A percentile compares a stretch with the other conserved stretches of the same genome.
These are phyloP conservation scores for Helicoverpa armigera DNA, from an alignment of 1,140 invertebrate genomes.

Conservation along the genomic window DNA sequence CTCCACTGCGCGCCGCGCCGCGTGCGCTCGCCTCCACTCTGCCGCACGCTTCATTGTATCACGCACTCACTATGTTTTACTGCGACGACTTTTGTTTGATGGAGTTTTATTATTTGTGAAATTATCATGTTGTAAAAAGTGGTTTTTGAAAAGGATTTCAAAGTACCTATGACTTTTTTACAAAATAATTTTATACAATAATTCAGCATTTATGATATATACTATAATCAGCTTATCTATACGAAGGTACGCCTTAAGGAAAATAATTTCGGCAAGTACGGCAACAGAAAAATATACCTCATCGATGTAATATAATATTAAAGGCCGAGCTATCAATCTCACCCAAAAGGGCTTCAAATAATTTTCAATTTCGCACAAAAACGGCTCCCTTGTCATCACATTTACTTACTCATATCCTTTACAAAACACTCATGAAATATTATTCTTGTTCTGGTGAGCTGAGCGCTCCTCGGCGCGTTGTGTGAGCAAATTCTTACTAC, in stretches of 20 bases:
- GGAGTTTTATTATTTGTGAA: neutral
- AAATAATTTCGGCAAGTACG: neutral
- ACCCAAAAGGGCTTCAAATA: slow-evolving; percentile 1
- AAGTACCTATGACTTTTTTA: neutral
- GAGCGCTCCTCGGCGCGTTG: neutral
- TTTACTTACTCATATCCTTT: slow-evolving; percentile 27
- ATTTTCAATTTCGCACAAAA: slow-evolving; percentile 28
- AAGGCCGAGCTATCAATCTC: slow-evolving; percentile 19
- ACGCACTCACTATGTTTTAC: neutral
- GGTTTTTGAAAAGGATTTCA: neutral
- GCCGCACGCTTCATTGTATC: slow-evolving; percentile 17
- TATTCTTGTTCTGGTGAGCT: slow-evolving; percentile 9
- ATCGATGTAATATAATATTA: slow-evolving; percentile 6
- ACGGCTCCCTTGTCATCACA: slow-evolving; percentile 16
- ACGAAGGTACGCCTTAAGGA: neutral
- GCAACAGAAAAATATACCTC: slow-evolving; percentile 1
- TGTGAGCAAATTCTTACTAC: neutral
- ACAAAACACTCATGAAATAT: slow-evolving; percentile 22
- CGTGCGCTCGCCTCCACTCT: slow-evolving; percentile 7
- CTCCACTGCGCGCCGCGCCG: slow-evolving; percentile 23
- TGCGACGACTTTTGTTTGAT: neutral
- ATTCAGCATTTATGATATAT: too few relatives aligned
- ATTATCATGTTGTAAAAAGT: too few relatives aligned
- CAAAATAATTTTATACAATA: neutral
- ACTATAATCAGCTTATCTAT: neutral